Evolutionary conservation across 2,888 invertebrate genomes (phyloP), one percentile per base, ranked within the genome.

Genomic region (Odontocerum albicorne): DNA sequence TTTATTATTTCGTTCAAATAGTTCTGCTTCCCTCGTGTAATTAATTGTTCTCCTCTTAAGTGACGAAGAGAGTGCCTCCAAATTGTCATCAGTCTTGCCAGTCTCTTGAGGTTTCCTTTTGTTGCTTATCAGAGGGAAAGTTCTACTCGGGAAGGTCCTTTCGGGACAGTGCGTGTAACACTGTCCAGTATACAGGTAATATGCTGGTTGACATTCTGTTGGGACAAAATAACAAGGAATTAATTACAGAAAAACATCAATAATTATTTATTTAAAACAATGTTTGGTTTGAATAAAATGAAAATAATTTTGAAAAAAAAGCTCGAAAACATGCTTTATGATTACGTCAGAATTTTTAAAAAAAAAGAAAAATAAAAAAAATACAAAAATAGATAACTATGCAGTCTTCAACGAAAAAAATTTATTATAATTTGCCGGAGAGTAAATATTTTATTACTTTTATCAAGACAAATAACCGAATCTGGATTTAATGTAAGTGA

Each of bases 131-230:
- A 72, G 70, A 63, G 66, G 68, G 20, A 72, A 64, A 38, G 71
- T 66, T 65, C 74, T 74, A 66, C 72, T 75, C 65, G 75, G 71
- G 67, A 73, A 79, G 27, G 76, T 76, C 60, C 73, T 72, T 50
- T 66, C 71, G 35, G 85, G 85, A 68, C 88, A 88, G 57, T 69
- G 70, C 50, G 68, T 66, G 65, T 79, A 73, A 72, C 88, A 88
- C 65, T 72, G 72, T 59, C 82, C 82, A 65, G 80, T 74, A 72
- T 77, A 77, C 66, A 84, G 77, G 68, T 80, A 80, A 68, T 81
- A 79, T 66, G 79, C 80, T 66, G 75, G 74, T 65, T 73, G 72
- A 74, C 88, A 89, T 70, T 84, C 88, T 88, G 85, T 64, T 81
- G 77, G 72, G 64, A 67, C 3, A 42, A 42, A 32, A 33, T 16